Conservation (phyloP, 2,888 invertebrate species). For the Coelinius sp. region DNA sequence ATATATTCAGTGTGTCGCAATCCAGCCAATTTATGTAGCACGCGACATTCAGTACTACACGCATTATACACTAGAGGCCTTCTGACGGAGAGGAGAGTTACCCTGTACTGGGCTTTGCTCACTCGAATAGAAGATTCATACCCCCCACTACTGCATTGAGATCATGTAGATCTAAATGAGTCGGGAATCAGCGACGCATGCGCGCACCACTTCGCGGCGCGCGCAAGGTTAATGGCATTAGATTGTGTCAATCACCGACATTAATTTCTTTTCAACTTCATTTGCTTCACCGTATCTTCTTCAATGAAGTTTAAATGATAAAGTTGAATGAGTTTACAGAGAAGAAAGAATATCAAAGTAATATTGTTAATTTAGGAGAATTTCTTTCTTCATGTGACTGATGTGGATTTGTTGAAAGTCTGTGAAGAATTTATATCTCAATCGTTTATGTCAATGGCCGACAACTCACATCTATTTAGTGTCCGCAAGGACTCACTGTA, state of each 20-base stretch:
- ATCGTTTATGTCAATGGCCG: slow-evolving; percentile 63
- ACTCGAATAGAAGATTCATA: too few relatives aligned
- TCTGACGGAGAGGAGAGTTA: neutral
- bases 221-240: slow-evolving; percentile 14
- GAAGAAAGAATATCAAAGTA: too few relatives aligned
- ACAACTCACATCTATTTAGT: slow-evolving; percentile 64
- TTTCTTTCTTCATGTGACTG: too few relatives aligned
- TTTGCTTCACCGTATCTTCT: too few relatives aligned
- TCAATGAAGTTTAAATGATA: too few relatives aligned
- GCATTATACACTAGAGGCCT: slow-evolving; percentile 15
- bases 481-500: slow-evolving; percentile 50
- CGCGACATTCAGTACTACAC: slow-evolving; percentile 56
- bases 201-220: slow-evolving; percentile 6
- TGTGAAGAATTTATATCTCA: slow-evolving; percentile 64
- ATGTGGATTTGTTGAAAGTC: neutral
- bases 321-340: too few relatives aligned
- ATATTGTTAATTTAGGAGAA: too few relatives aligned
- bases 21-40: slow-evolving; percentile 60
- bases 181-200: neutral
- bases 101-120: neutral
- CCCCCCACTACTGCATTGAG: neutral
- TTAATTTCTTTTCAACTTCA: neutral
- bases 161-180: neutral
- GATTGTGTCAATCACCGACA: neutral
- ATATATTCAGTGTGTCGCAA: slow-evolving; percentile 47